Evolutionary conservation across 2,113 vertebrate genomes (phyloP).

Genomic region (Muntiacus muntjak): DNA sequence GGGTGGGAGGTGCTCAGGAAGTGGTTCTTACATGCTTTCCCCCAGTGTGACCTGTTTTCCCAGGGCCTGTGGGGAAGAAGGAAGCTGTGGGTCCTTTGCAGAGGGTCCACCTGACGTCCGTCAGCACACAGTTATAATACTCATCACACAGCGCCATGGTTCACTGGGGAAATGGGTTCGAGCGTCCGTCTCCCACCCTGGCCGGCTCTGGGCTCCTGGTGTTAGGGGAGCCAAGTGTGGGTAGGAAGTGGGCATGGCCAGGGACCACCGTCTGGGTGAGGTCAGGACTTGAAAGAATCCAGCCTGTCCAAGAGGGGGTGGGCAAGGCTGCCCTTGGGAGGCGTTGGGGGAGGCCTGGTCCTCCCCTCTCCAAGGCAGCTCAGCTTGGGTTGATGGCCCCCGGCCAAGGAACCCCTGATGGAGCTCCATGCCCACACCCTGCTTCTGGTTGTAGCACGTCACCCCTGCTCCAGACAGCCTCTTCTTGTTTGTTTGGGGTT

Average conservation of each 20-base stretch:
- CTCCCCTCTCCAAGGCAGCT: neutral
- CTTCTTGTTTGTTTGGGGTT: neutral
- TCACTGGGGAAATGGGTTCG: accelerated
- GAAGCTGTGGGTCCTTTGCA: neutral
- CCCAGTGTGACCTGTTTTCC: neutral
- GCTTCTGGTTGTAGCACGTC: neutral
- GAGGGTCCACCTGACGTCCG: neutral
- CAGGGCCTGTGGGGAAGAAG: neutral
- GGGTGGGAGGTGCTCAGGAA: neutral
- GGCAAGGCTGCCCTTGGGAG: neutral
- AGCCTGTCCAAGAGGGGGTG: neutral
- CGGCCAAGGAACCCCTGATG: neutral
- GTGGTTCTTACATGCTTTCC: neutral
- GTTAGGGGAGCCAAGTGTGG: accelerated
- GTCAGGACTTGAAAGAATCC: neutral
- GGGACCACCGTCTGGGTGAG: neutral
- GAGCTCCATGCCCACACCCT: neutral
- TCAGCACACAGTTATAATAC: neutral
- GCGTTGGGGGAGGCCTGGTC: neutral
- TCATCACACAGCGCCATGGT: accelerated
- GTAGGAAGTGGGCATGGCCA: neutral
- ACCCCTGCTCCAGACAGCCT: neutral
- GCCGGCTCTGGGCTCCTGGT: neutral
- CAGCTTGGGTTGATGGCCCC: neutral
- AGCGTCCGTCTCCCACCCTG: accelerated